Base-by-base conservation (phyloP, 2,888 invertebrate species). In the Leucophora obtusa region DNA sequence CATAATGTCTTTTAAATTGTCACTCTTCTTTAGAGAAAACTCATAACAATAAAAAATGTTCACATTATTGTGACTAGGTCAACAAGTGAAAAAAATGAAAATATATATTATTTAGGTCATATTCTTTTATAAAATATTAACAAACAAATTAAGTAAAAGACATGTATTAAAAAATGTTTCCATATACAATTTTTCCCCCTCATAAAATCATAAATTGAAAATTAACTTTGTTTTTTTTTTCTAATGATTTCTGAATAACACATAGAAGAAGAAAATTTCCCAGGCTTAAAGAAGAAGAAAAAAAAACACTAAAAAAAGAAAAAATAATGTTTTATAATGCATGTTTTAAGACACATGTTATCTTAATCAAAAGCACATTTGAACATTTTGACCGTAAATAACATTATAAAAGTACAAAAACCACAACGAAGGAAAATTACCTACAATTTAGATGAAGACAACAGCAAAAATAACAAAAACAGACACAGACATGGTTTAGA, bases 311-410 rank as follows among this genome's bases (percentile, higher is more conserved):
- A n/a, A n/a, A n/a, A n/a, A 43, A 21, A 14, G 43, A 54, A 54
- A 21, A 18, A 69, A 62, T 70, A 75, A 38, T 74, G 24, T 63
- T 65, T 65, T 53, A 71, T 54, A 54, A 43, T 18, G 9, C 21
- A 53, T 53, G 51, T 53, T 53, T 53, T 53, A 53, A 68, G 59
- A 81, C 69, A 58, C 72, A 81, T 76, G 76, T 81, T 81, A 81
- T 81, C 80, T 76, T 73, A 77, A 81, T 81, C 80, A 73, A 81
- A 81, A 77, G 80, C 76, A 77, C 80, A 81, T 81, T 81, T 77
- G 73, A 65, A 77, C 80, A 81, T 69, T 81, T 81, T 81, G 76
- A 81, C 72, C 80, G 69, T 63, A 59, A 69, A 73, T 62, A 80
- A 63, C 18, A 70, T 63, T 58, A 69, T 62, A 63, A 62, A 74